Evolutionary conservation across 2,113 vertebrate species (phyloP).

Genomic region (Indicator indicator): DNA sequence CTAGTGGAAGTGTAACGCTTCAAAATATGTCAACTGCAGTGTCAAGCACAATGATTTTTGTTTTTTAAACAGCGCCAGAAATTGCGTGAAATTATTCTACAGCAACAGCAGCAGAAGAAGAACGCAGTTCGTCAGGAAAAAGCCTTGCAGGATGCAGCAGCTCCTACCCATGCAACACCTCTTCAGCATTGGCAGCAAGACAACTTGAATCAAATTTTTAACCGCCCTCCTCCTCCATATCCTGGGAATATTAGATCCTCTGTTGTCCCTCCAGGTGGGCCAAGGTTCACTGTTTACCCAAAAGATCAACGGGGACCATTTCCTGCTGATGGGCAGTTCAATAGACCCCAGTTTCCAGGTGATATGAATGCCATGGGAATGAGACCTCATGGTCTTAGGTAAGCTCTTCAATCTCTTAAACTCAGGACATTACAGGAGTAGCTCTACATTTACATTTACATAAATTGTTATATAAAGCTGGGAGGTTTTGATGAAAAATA

Average conservation of each 20-base stretch:
- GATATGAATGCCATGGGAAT: conserved; percentile 80
- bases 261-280: conserved; percentile 69
- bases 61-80: conserved; percentile 84
- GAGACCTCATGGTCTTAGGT: conserved; percentile 85
- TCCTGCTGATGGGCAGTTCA: conserved; percentile 76
- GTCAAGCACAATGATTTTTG: neutral
- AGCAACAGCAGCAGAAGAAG: conserved; percentile 94
- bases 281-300: conserved; percentile 78
- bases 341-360: conserved; percentile 79
- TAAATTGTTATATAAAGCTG: neutral
- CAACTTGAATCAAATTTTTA: conserved; percentile 78
- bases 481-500: neutral
- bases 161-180: conserved; percentile 67
- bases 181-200: conserved; percentile 87
- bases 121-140: conserved; percentile 89
- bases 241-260: conserved; percentile 84
- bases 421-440: neutral
- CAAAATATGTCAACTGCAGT: neutral
- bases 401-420: neutral
- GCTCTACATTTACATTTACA: neutral
- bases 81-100: conserved; percentile 91
- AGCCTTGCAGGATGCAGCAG: conserved; percentile 76
- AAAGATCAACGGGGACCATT: conserved; percentile 85
- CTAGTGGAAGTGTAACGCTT: neutral
- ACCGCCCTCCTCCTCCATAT: conserved; percentile 92